These are phyloP conservation scores for Coccyzus lansbergi DNA, from an alignment of 2,797 vertebrate genomes.

Conservation along the genomic window DNA sequence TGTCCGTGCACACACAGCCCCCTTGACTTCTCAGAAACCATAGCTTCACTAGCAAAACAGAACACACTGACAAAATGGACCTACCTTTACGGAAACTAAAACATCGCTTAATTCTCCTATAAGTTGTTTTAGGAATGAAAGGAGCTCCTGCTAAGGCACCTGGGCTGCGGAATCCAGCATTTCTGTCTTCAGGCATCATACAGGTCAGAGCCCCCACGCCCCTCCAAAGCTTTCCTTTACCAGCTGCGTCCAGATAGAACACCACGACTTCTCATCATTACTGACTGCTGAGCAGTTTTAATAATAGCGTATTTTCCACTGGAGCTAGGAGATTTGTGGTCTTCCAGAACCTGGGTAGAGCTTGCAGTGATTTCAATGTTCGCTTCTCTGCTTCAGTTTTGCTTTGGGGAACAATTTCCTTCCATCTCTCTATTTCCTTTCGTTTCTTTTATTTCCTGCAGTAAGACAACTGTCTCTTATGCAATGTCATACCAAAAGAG, in stretches of 20 bases:
- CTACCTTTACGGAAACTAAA: slow-evolving; percentile 87
- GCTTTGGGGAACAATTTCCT: slow-evolving; percentile 37
- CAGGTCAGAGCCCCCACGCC: slow-evolving; percentile 44
- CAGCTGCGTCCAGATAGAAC: slow-evolving; percentile 25
- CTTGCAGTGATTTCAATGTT: slow-evolving; percentile 8
- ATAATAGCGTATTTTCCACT: slow-evolving; percentile 27
- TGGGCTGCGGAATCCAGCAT: slow-evolving; percentile 76
- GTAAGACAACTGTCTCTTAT: slow-evolving; percentile 50
- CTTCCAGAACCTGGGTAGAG: slow-evolving; percentile 17
- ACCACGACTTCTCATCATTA: slow-evolving; percentile 1
- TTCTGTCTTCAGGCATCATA: slow-evolving; percentile 84
- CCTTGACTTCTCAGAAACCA: background rate
- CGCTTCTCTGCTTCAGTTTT: slow-evolving; percentile 25
- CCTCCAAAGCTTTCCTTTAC: slow-evolving; percentile 40
- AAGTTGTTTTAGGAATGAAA: slow-evolving; percentile 83
- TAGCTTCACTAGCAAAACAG: background rate
- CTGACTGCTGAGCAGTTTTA: slow-evolving; percentile 24
- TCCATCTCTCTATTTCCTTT: slow-evolving; percentile 17
- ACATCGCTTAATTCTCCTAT: slow-evolving; percentile 86
- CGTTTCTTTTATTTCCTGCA: slow-evolving; percentile 57
- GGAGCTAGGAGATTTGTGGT: slow-evolving; percentile 18
- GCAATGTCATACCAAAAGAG: slow-evolving; percentile 66
- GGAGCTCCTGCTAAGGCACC: slow-evolving; percentile 79
- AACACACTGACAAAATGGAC: slow-evolving; percentile 22
- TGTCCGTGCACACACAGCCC: background rate